phyloP scores from a whole-genome alignment of 2,797 vertebrate genomes.

The Fratercula arctica region DNA sequence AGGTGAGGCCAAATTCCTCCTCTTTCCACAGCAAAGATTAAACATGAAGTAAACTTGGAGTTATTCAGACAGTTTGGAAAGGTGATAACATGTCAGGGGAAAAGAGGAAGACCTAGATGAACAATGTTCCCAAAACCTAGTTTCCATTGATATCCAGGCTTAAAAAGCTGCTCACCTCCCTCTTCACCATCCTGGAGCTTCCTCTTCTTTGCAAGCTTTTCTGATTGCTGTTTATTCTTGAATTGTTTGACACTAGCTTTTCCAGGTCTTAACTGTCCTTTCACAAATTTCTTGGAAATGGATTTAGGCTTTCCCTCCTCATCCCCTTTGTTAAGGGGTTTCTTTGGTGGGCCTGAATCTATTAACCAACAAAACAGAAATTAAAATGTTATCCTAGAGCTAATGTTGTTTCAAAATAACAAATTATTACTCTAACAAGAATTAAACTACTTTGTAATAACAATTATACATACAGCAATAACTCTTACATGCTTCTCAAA shows the following conservation, averaged over 20 bases:
- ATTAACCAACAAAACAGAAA: neutral
- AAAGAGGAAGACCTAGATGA: neutral
- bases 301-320: conserved; percentile 59
- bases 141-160: neutral
- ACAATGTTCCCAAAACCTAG: neutral
- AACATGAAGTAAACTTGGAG: neutral
- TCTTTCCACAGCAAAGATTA: neutral
- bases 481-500: neutral
- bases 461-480: neutral
- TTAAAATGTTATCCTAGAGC: neutral
- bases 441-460: neutral
- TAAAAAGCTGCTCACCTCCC: conserved; percentile 43
- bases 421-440: neutral
- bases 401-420: neutral
- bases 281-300: conserved; percentile 70
- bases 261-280: conserved; percentile 61
- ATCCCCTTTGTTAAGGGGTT: conserved; percentile 16
- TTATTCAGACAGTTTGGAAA: neutral
- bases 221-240: conserved; percentile 67
- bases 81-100: rapidly evolving
- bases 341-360: conserved; percentile 63
- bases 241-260: conserved; percentile 70
- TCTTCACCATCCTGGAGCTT: conserved; percentile 55
- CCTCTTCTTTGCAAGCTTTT: conserved; percentile 67
- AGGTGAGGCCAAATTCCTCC: neutral